A percentile compares a stretch with the other conserved stretches of the same genome.
These are phyloP conservation scores for Apeltes quadracus DNA, from an alignment of 2,113 vertebrate species.

Conservation along the genomic window DNA sequence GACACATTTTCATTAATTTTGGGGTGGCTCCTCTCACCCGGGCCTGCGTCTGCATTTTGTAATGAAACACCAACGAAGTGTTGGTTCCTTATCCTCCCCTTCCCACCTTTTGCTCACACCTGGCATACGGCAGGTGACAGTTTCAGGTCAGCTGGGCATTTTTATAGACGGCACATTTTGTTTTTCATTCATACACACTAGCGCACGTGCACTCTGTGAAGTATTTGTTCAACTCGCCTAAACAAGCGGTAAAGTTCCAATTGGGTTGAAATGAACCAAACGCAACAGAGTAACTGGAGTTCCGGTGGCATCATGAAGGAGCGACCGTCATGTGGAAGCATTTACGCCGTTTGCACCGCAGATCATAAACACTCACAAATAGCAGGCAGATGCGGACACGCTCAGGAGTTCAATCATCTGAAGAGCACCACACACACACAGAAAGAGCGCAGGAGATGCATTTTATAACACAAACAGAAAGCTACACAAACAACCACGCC, in stretches of 20 bases:
- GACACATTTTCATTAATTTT: slow-evolving; percentile 37
- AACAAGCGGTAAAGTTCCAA: slow-evolving; percentile 23
- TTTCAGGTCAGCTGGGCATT: slow-evolving; percentile 19
- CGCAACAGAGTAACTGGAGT: slow-evolving; percentile 32
- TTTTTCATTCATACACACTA: slow-evolving; percentile 17
- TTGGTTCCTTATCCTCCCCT: slow-evolving; percentile 29
- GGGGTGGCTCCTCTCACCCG: slow-evolving; percentile 27
- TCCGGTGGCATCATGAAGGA: slow-evolving; percentile 61
- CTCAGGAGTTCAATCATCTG: slow-evolving; percentile 73
- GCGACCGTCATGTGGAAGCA: slow-evolving; percentile 75
- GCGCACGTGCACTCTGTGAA: neutral
- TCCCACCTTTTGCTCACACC: slow-evolving; percentile 38
- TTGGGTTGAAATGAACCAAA: slow-evolving; percentile 34
- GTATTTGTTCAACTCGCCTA: neutral
- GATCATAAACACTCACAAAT: slow-evolving; percentile 80
- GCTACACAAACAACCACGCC: slow-evolving; percentile 60
- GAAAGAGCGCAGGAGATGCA: slow-evolving; percentile 40
- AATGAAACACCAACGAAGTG: slow-evolving; percentile 35
- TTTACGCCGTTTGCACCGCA: slow-evolving; percentile 73
- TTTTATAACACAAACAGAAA: slow-evolving; percentile 62
- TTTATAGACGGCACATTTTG: slow-evolving; percentile 4
- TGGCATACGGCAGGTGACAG: slow-evolving; percentile 25
- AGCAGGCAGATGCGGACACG: slow-evolving; percentile 79
- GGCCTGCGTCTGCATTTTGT: slow-evolving; percentile 33
- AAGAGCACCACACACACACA: slow-evolving; percentile 43